These are phyloP conservation scores for Leucophenga maculata DNA, from an alignment of 2,888 invertebrate genomes.

Conservation along the genomic window DNA sequence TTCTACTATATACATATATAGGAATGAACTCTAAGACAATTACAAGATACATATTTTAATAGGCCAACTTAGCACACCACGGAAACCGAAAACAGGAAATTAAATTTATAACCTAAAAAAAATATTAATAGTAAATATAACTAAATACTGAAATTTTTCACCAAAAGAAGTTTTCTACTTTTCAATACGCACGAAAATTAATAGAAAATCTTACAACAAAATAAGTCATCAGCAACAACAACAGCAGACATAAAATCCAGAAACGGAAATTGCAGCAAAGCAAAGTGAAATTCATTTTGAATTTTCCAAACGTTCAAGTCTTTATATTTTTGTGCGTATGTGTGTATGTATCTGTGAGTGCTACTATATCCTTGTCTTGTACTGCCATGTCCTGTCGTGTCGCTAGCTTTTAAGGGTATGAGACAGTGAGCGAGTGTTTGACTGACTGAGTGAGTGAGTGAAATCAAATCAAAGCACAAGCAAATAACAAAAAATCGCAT, in stretches of 20 bases:
- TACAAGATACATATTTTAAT: not conserved
- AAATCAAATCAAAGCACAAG: too few species aligned
- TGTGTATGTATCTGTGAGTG: conserved; percentile 1
- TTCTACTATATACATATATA: not conserved
- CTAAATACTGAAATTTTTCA: conserved; percentile 12
- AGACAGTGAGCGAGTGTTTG: too few species aligned
- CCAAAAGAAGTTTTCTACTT: conserved; percentile 17
- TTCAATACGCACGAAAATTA: conserved; percentile 11
- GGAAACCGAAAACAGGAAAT: conserved; percentile 24
- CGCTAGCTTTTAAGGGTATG: too few species aligned
- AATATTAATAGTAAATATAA: not conserved
- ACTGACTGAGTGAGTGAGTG: too few species aligned
- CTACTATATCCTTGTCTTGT: too few species aligned
- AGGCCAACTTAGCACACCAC: not conserved
- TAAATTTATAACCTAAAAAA: conserved; percentile 5
- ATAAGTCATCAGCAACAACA: conserved; percentile 3
- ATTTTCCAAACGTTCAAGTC: not conserved
- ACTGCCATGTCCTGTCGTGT: too few species aligned
- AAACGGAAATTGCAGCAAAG: conserved; percentile 24
- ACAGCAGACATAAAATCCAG: not conserved
- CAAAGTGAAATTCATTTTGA: conserved; percentile 17
- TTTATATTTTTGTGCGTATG: too few species aligned
- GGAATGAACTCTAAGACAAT: not conserved
- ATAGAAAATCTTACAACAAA: conserved; percentile 29
- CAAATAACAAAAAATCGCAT: too few species aligned